A percentile compares a stretch with the other conserved stretches of the same genome.
These are phyloP conservation scores for Dolichomitus sp. DNA, from an alignment of 2,888 invertebrate genomes.

Conservation along the genomic window DNA sequence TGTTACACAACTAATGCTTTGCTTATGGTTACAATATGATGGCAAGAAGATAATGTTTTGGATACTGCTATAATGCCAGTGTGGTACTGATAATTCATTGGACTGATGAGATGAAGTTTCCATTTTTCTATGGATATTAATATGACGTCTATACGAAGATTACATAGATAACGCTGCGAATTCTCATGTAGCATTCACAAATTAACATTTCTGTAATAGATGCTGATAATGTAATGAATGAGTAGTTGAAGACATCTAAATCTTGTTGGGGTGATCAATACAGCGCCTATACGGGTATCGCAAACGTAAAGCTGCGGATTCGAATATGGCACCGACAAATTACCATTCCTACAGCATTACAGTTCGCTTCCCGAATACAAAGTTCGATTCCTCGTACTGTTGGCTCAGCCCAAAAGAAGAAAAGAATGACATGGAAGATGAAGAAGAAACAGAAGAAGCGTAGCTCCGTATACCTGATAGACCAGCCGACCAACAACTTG, in stretches of 20 bases:
- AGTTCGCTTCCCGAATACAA: conserved; percentile 8
- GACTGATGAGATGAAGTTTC: neutral
- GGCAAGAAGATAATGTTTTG: too few species aligned
- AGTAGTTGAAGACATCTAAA: neutral
- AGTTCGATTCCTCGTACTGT: conserved; percentile 16
- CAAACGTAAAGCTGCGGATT: neutral
- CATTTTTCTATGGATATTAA: neutral
- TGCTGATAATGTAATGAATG: neutral
- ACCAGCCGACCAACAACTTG: conserved; percentile 19
- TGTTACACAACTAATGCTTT: too few species aligned
- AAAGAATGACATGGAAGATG: neutral
- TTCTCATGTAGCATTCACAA: neutral
- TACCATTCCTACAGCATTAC: conserved; percentile 3
- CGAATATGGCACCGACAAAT: conserved; percentile 36
- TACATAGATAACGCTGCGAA: neutral
- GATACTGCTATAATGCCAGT: neutral
- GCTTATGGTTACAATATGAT: too few species aligned
- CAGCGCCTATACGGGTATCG: neutral
- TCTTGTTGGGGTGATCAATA: neutral
- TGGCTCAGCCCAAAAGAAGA: neutral
- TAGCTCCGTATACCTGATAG: conserved; percentile 32
- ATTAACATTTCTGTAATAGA: neutral
- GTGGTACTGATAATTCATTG: neutral
- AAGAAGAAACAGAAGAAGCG: conserved; percentile 36
- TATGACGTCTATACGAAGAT: too few species aligned